Conservation (phyloP, 2,797 vertebrate species). For the Sebastes dallii region DNA sequence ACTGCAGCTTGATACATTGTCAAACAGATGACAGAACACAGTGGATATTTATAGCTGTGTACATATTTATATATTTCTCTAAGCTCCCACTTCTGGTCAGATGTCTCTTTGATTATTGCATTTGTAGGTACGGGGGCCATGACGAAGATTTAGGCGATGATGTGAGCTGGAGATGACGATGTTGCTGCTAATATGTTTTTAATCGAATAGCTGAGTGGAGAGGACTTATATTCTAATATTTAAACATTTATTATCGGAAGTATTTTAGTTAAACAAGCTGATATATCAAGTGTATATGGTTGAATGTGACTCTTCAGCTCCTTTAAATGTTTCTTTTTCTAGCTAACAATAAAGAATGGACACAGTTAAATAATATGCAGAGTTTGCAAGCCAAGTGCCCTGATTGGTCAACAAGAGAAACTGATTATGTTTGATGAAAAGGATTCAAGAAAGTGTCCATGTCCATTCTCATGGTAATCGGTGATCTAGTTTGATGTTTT, state of each 20-base stretch:
- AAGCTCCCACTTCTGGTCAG: neutral
- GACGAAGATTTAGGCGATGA: neutral
- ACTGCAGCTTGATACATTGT: neutral
- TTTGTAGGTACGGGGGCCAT: neutral
- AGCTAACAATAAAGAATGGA: neutral
- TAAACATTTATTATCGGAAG: neutral
- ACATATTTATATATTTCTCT: conserved; percentile 21
- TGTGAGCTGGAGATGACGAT: neutral
- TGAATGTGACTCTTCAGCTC: neutral
- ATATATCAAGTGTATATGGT: neutral
- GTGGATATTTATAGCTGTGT: conserved; percentile 1
- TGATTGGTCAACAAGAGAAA: neutral
- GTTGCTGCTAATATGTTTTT: conserved; percentile 16
- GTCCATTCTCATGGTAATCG: neutral
- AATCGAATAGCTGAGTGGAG: neutral
- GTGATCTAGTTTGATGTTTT: neutral
- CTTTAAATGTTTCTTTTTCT: neutral
- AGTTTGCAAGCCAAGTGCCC: neutral
- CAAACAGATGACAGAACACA: neutral
- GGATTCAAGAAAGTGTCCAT: neutral
- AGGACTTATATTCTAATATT: neutral
- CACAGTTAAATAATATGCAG: neutral
- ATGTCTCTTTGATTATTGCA: conserved; percentile 10
- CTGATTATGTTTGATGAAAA: neutral
- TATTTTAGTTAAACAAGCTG: neutral